Evolutionary conservation across 2,888 invertebrate genomes (phyloP).

Genomic region (Melitaea athalia): DNA sequence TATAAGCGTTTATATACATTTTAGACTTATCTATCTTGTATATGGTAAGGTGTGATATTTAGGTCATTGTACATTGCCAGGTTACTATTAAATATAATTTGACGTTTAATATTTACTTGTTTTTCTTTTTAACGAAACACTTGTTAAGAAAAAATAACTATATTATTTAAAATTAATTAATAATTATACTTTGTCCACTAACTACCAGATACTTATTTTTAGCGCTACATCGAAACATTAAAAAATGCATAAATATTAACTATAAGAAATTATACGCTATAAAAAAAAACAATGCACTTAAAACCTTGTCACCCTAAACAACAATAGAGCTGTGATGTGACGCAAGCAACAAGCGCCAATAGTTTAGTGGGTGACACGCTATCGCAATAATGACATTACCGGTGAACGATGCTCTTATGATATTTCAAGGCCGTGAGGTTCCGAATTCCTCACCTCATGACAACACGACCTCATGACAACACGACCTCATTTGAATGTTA

Average conservation of each 20-base stretch:
- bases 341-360: conserved; percentile 64
- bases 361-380: conserved; percentile 73
- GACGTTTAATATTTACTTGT: background rate
- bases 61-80: background rate
- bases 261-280: background rate
- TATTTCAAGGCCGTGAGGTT: conserved; percentile 42
- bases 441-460: conserved; percentile 29
- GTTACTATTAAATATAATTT: background rate
- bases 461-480: conserved; percentile 1
- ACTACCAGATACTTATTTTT: too few species aligned
- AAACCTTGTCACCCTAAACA: conserved; percentile 53
- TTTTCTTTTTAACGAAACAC: too few species aligned
- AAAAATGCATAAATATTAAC: too few species aligned
- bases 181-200: too few species aligned
- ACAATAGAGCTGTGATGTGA: conserved; percentile 66
- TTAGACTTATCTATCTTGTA: background rate
- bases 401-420: conserved; percentile 40
- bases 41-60: too few species aligned
- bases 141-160: too few species aligned
- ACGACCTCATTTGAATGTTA: background rate
- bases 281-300: background rate
- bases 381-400: conserved; percentile 68
- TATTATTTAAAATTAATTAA: too few species aligned
- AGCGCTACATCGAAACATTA: too few species aligned
- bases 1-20: background rate